These are phyloP conservation scores for Drosophila gaucha DNA, from an alignment of 2,888 invertebrate species.

Conservation along the genomic window DNA sequence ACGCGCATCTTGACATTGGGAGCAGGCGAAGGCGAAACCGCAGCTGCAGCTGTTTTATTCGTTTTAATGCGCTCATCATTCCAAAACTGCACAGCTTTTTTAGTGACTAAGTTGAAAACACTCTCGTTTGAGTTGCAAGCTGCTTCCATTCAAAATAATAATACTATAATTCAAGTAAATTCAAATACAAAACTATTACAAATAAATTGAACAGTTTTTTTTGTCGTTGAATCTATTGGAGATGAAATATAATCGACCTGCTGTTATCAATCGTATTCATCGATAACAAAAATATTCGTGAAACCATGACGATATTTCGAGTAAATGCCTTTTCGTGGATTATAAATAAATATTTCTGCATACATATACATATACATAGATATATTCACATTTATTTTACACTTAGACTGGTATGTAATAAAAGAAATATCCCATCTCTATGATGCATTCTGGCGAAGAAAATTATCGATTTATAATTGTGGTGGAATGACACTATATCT, in stretches of 20 bases:
- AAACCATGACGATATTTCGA: not conserved
- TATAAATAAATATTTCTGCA: too few species aligned
- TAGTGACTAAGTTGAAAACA: slow-evolving; percentile 24
- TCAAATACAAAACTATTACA: not conserved
- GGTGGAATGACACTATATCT: not conserved
- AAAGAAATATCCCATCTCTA: not conserved
- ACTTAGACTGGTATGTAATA: not conserved
- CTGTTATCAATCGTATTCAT: not conserved
- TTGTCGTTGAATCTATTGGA: slow-evolving; percentile 19
- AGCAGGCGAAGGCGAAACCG: not conserved
- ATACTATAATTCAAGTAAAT: not conserved
- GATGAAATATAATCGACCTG: slow-evolving; percentile 5
- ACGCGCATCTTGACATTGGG: slow-evolving; percentile 16
- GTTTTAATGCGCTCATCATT: slow-evolving; percentile 28
- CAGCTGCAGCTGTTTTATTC: slow-evolving; percentile 26
- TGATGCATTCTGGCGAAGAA: not conserved
- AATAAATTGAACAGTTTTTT: not conserved
- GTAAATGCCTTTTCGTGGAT: too few species aligned
- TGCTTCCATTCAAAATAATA: slow-evolving; percentile 36
- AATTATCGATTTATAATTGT: not conserved
- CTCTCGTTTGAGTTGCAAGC: slow-evolving; percentile 9
- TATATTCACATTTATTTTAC: not conserved
- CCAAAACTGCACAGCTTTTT: slow-evolving; percentile 12
- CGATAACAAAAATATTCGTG: slow-evolving; percentile 7
- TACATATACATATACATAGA: too few species aligned